phyloP scores from a whole-genome alignment of 2,888 invertebrate genomes.

The Philhelius pedissequus region DNA sequence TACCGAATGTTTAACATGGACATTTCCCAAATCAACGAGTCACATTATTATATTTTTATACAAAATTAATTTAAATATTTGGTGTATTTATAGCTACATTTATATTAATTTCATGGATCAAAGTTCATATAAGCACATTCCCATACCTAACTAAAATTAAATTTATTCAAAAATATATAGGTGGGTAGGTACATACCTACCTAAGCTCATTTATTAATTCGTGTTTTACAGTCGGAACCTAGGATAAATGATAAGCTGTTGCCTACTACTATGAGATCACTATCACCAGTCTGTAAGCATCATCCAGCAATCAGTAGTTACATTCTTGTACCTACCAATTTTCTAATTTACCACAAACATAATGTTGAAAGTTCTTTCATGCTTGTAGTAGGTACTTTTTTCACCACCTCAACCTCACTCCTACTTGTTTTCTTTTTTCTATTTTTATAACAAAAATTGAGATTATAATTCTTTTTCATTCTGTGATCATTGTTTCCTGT shows the following conservation, averaged over 20 bases:
- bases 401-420: background rate
- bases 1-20: background rate
- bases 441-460: background rate
- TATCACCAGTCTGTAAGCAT: too few species aligned
- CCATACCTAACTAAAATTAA: background rate
- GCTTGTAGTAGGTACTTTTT: background rate
- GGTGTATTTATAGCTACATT: background rate
- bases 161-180: too few species aligned
- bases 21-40: background rate
- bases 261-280: too few species aligned
- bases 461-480: background rate
- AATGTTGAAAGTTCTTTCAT: background rate
- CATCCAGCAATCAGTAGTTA: too few species aligned
- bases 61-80: background rate
- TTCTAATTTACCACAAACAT: background rate
- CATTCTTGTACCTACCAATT: too few species aligned
- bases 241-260: too few species aligned
- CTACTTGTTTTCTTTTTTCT: too few species aligned
- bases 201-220: too few species aligned
- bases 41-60: constrained; percentile 3
- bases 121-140: background rate
- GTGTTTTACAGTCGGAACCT: too few species aligned
- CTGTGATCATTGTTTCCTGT: background rate
- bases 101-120: background rate
- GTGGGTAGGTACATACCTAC: too few species aligned